These are phyloP conservation scores for Matsumurasca onukii DNA, from an alignment of 1,140 invertebrate species.

Conservation along the genomic window DNA sequence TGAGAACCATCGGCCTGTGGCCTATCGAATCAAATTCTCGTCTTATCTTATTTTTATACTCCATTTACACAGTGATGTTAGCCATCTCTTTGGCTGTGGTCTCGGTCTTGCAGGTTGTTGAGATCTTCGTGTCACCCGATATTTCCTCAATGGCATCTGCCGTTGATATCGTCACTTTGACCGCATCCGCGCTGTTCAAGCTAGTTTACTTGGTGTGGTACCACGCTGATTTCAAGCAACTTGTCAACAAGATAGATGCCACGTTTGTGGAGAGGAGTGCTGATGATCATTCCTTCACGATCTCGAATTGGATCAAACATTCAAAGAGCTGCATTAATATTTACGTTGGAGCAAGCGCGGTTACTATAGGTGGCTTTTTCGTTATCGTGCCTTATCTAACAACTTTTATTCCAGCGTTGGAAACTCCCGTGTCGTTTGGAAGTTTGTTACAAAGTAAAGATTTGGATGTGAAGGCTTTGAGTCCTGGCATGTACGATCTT, in stretches of 20 bases:
- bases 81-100: neutral
- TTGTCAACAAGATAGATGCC: constrained; percentile 8
- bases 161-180: neutral
- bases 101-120: neutral
- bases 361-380: neutral
- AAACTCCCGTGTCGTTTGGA: neutral
- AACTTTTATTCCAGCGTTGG: too few species aligned
- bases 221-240: neutral
- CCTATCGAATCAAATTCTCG: neutral
- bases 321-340: neutral
- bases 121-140: constrained; percentile 15
- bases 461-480: neutral
- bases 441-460: too few species aligned
- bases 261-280: neutral
- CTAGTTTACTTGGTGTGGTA: constrained; percentile 1
- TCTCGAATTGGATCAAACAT: neutral
- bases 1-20: constrained; percentile 4
- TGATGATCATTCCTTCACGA: neutral
- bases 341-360: neutral
- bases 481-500: neutral
- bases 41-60: neutral
- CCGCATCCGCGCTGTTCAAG: constrained; percentile 16
- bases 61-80: neutral
- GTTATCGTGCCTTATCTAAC: too few species aligned
- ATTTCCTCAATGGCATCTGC: constrained; percentile 9